Base-by-base conservation (phyloP, 2,113 vertebrate genomes). In the Hystrix cristata region DNA sequence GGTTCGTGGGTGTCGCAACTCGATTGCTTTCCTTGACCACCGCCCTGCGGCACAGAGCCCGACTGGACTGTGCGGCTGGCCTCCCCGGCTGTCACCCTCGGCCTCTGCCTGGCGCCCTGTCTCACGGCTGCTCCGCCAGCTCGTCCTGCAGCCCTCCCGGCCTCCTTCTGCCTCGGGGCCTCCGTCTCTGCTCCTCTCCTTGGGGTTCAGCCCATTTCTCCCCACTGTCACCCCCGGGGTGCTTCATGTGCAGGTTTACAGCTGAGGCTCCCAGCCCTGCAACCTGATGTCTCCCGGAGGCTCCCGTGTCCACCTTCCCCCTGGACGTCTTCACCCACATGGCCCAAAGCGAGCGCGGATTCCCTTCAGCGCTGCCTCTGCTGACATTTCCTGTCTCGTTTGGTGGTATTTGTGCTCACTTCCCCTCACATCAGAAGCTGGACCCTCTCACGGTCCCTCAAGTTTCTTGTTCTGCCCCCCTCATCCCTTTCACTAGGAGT, bases 401-500 rank as follows among this genome's bases (percentile, higher is more conserved):
- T 69, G 57, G 2, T 14, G n/a, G 46, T 62, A 64, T 64, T 93
- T 83, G 34, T 25, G 16, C 29, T 93, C 43, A 43, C 23, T 1
- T 76, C 27, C 84, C 31, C 48, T 95, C 90, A 95, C 85, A 57
- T 29, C 64, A 93, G 46, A 90, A 74, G 74, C 57, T 29, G 31
- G 10, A 64, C 60, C 9, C 67, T 89, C 43, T 59, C 27, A 51
- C 53, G 84, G 74, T 60, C 59, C 7, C 46, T 71, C 21, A 38
- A 38, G 67, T 87, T 74, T 91, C 62, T 55, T 31, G 59, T 18
- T 88, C 57, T 48, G 25, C 5, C 43, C n/a, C 15, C 80, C 48
- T 74, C 13, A 21, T 72, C 46, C 8, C 5, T 83, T 64, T 72
- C 25, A 13, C 79, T 83, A 72, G 60, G 71, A 53, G 3, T 19